Evolutionary conservation across 2,888 invertebrate species (phyloP), one percentile per base, ranked within the genome.

Genomic region (Melieria crassipennis): DNA sequence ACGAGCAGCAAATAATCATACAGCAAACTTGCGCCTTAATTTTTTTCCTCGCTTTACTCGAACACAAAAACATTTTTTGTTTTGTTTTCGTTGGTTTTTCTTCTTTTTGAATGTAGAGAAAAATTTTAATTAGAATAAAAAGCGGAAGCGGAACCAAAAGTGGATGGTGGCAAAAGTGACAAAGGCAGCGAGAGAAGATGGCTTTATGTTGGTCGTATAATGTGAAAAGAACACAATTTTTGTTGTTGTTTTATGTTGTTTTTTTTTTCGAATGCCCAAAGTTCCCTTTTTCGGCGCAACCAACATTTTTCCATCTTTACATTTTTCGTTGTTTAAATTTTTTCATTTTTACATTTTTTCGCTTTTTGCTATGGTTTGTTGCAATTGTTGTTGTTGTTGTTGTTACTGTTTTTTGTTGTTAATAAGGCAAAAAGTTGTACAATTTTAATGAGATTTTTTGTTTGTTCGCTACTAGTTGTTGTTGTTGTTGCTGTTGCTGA

Each of bases 401-500:
- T 48, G 70, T 67, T 58, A 5, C 1, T 47, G 13, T 69, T 63
- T 65, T 68, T 48, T 70, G 74, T 73, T 77, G 76, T 73, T 82
- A 82, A 83, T 82, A 83, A 82, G 81, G 74, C 77, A 81, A 79
- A 81, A 79, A 78, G 76, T 82, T 83, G 77, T 78, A 77, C 82
- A 80, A 82, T 84, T 81, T 83, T 78, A 83, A 83, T 83, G 77
- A 79, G 77, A 76, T 73, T 76, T 79, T 74, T 66, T 62, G 63
- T 64, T 62, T 65, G 66, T 63, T 64, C 67, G 58, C 16, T 30
- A 52, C 52, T 61, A 45, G 60, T 50, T 52, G 50, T 43, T 58
- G 42, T 43, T 58, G 42, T 58, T 50, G 45, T 60, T 52, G n/a
- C 42, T 30, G 60, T 67, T 58, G 42, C 66, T 50, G 16, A 45